A percentile compares a stretch with the other conserved stretches of the same genome.
phyloP scores from a whole-genome alignment of 1,140 invertebrate genomes.

The Piezodorus guildinii region DNA sequence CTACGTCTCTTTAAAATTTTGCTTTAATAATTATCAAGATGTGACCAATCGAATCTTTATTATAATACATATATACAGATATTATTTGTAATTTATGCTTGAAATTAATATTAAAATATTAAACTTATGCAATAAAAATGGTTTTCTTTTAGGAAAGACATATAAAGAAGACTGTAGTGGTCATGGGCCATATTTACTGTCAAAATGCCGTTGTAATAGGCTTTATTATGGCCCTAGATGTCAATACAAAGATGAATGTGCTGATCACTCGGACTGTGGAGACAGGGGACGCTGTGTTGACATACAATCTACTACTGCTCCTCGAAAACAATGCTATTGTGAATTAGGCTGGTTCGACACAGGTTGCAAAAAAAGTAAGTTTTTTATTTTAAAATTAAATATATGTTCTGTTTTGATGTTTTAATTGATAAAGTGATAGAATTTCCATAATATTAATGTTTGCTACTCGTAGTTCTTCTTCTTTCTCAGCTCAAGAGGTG shows the following conservation, averaged over 20 bases:
- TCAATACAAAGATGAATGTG: conserved; percentile 76
- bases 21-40: no score
- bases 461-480: no score
- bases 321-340: conserved; percentile 79
- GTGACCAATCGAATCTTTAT: no score
- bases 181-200: conserved; percentile 62
- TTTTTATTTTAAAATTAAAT: conserved; percentile 23
- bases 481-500: no score
- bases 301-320: conserved; percentile 61
- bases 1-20: no score
- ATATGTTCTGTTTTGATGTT: conserved; percentile 19
- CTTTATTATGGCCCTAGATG: conserved; percentile 68
- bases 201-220: conserved; percentile 68
- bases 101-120: no score
- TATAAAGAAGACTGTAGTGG: conserved; percentile 73
- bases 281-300: conserved; percentile 72
- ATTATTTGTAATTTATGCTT: no score
- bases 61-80: no score
- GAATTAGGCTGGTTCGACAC: conserved; percentile 72
- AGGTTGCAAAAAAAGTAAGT: conserved; percentile 61
- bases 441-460: no score
- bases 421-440: not conserved
- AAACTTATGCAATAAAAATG: no score
- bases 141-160: conserved; percentile 45
- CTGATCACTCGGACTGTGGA: conserved; percentile 69